phyloP scores from a whole-genome alignment of 2,113 vertebrate species.

The Rousettus leschenaultii region DNA sequence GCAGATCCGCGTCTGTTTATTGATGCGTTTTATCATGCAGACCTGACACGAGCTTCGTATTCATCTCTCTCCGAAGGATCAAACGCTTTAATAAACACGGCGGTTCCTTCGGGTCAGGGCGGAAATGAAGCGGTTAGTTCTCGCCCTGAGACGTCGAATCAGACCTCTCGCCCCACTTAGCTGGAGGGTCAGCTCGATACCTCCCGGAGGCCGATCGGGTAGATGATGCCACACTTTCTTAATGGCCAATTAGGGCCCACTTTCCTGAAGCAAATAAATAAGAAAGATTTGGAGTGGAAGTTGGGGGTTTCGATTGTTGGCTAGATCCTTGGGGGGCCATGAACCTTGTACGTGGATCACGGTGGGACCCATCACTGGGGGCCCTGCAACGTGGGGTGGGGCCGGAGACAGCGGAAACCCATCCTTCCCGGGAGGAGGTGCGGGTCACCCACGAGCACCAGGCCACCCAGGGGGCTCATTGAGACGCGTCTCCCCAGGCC shows the following conservation, averaged over 20 bases:
- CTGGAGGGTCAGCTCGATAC: background rate
- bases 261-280: conserved; percentile 10
- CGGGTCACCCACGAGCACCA: accelerated
- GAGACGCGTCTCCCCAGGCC: accelerated
- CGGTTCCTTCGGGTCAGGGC: conserved; percentile 68
- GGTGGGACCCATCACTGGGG: background rate
- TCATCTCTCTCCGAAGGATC: conserved; percentile 82
- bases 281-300: background rate
- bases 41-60: conserved; percentile 77
- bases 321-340: background rate
- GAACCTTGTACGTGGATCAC: background rate
- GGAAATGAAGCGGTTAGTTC: conserved; percentile 74
- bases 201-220: background rate
- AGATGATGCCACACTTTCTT: background rate
- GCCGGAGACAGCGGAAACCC: accelerated
- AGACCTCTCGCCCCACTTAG: conserved; percentile 33
- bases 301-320: background rate
- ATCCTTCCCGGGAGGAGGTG: background rate
- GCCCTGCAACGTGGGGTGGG: accelerated
- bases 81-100: conserved; percentile 80
- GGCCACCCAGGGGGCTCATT: background rate
- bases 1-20: conserved; percentile 75
- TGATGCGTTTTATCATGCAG: conserved; percentile 80
- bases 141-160: conserved; percentile 67
- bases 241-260: conserved; percentile 57